Percentiles rank a stretch among this genome's conserved stretches.
Evolutionary conservation across 2,797 vertebrate species (phyloP).

Genomic region (Gymnocypris eckloni): DNA sequence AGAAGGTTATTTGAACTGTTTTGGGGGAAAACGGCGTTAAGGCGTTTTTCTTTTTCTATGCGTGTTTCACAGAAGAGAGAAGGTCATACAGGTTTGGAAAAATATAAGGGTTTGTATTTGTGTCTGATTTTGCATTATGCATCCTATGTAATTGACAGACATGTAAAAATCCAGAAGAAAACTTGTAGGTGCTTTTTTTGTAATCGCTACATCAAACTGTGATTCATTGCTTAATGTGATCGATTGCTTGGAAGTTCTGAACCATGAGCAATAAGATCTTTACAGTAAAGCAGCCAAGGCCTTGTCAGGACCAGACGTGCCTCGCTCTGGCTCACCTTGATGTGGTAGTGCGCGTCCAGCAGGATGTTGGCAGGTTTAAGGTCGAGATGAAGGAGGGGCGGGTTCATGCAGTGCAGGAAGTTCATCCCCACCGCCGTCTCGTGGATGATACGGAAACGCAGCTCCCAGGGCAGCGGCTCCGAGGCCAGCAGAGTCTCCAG

Average conservation of each 20-base stretch:
- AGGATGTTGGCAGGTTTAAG: constrained; percentile 98
- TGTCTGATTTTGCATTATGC: neutral
- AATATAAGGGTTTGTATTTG: neutral
- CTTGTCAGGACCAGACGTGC: neutral
- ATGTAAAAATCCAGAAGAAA: neutral
- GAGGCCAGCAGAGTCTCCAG: constrained; percentile 91
- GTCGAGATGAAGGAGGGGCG: constrained; percentile 94
- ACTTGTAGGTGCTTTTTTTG: neutral
- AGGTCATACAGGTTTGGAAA: neutral
- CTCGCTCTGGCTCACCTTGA: constrained; percentile 81
- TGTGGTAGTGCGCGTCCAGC: constrained; percentile 95
- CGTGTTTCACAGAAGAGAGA: neutral
- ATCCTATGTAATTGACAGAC: no score
- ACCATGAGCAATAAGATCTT: neutral
- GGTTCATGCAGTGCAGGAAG: constrained; percentile 97
- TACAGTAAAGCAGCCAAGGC: neutral
- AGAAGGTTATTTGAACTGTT: no score
- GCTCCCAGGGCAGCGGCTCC: constrained; percentile 92
- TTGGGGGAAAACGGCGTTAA: no score
- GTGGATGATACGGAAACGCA: constrained; percentile 95
- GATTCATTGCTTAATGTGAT: neutral
- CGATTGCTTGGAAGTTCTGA: neutral
- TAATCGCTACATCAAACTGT: neutral
- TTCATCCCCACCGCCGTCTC: constrained; percentile 99
- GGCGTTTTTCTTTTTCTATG: neutral